These are phyloP conservation scores for Parotocinclus haroldoi DNA, from an alignment of 2,797 vertebrate genomes.

Conservation along the genomic window DNA sequence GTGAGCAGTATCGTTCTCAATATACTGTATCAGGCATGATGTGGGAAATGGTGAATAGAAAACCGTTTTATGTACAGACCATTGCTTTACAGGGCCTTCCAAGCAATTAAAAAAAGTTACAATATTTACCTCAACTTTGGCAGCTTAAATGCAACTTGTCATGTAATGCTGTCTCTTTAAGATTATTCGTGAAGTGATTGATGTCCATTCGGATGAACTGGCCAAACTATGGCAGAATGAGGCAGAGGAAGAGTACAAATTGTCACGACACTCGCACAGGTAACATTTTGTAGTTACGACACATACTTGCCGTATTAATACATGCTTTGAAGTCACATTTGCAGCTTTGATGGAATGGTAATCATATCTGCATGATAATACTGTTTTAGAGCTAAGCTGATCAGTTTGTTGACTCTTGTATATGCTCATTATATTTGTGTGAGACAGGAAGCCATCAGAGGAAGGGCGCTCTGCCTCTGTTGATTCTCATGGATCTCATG, in stretches of 20 bases:
- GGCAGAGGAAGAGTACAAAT: constrained; percentile 54
- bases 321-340: too few species aligned
- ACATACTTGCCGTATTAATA: not conserved
- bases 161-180: constrained; percentile 46
- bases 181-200: constrained; percentile 95
- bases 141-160: too few species aligned
- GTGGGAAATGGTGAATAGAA: too few species aligned
- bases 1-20: too few species aligned
- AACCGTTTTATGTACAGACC: too few species aligned
- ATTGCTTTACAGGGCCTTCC: too few species aligned
- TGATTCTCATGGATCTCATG: constrained; percentile 74
- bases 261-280: constrained; percentile 55
- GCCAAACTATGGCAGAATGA: constrained; percentile 82
- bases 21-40: too few species aligned
- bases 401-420: not conserved
- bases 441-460: constrained; percentile 52
- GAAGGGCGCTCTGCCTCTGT: constrained; percentile 72
- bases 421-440: not conserved
- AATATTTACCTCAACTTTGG: too few species aligned
- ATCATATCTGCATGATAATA: too few species aligned
- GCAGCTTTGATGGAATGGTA: too few species aligned
- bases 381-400: too few species aligned
- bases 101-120: too few species aligned
- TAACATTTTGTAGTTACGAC: constrained; percentile 35
- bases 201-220: constrained; percentile 90